Conservation (phyloP, 2,888 invertebrate genomes). For the Drosophila bunnanda region DNA sequence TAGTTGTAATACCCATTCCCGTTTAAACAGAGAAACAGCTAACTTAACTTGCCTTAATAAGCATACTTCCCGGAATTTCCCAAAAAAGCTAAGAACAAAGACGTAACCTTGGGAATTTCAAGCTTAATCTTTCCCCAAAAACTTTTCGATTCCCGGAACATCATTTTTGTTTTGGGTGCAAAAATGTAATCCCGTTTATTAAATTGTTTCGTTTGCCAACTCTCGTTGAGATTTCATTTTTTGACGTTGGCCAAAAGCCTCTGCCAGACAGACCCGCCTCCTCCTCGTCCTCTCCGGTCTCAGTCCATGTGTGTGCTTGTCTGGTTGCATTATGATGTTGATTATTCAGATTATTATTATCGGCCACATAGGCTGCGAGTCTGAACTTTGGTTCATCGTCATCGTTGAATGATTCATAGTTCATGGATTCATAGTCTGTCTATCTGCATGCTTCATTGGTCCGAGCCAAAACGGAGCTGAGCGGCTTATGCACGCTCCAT, state of each 20-base stretch:
- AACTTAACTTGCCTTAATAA: neutral
- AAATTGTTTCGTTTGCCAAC: constrained; percentile 58
- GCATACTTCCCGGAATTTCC: constrained; percentile 3
- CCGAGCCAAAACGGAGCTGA: constrained; percentile 40
- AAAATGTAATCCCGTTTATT: constrained; percentile 50
- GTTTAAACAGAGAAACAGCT: neutral
- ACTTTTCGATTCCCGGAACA: constrained; percentile 14
- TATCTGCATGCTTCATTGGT: constrained; percentile 63
- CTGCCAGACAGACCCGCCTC: constrained; percentile 41
- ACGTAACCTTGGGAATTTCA: neutral
- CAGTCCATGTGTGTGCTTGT: constrained; percentile 25
- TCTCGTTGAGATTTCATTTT: constrained; percentile 49
- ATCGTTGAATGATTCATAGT: constrained; percentile 61
- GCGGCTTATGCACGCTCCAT: constrained; percentile 69
- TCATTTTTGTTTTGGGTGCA: neutral
- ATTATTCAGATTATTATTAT: constrained; percentile 77
- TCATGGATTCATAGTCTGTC: constrained; percentile 12
- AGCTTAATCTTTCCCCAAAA: neutral
- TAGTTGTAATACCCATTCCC: neutral
- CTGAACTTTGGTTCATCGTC: constrained; percentile 18
- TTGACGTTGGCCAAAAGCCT: constrained; percentile 49
- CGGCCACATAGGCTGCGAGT: constrained; percentile 42
- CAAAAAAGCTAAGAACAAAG: neutral
- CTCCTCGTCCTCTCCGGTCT: neutral
- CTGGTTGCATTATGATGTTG: constrained; percentile 63